Conservation (phyloP, 2,888 invertebrate genomes). For the Chaitophorus viminalis region DNA sequence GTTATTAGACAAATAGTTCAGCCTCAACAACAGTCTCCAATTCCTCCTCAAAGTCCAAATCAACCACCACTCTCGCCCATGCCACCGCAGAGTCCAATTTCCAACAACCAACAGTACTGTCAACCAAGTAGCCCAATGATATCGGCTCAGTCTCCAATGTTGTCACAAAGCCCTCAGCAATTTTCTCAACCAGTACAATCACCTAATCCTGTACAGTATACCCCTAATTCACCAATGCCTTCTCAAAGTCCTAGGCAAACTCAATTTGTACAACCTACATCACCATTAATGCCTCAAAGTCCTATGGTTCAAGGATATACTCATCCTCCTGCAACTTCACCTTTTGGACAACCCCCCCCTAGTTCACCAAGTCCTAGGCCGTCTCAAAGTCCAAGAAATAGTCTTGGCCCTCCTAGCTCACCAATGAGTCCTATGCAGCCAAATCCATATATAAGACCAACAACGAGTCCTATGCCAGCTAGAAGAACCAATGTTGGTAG, state of each 20-base stretch:
- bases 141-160: constrained; percentile 67
- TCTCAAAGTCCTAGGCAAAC: constrained; percentile 67
- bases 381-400: constrained; percentile 62
- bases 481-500: constrained; percentile 69
- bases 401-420: constrained; percentile 61
- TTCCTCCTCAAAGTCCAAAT: constrained; percentile 67
- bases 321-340: constrained; percentile 58
- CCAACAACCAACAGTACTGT: constrained; percentile 61
- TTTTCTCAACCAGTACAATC: constrained; percentile 55
- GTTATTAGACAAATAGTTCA: constrained; percentile 64
- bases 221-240: constrained; percentile 68
- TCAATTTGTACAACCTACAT: constrained; percentile 69
- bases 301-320: constrained; percentile 64
- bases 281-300: constrained; percentile 67
- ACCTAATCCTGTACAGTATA: constrained; percentile 62
- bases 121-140: constrained; percentile 62
- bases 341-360: constrained; percentile 57
- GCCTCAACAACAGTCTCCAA: constrained; percentile 68
- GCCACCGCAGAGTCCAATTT: constrained; percentile 63
- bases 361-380: constrained; percentile 58
- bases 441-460: constrained; percentile 66
- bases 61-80: constrained; percentile 60
- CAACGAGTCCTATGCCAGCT: constrained; percentile 66
- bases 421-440: constrained; percentile 64
- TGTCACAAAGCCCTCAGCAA: constrained; percentile 64